Evolutionary conservation across 1,140 invertebrate species (phyloP).

Genomic region (Aradophagus sp.): DNA sequence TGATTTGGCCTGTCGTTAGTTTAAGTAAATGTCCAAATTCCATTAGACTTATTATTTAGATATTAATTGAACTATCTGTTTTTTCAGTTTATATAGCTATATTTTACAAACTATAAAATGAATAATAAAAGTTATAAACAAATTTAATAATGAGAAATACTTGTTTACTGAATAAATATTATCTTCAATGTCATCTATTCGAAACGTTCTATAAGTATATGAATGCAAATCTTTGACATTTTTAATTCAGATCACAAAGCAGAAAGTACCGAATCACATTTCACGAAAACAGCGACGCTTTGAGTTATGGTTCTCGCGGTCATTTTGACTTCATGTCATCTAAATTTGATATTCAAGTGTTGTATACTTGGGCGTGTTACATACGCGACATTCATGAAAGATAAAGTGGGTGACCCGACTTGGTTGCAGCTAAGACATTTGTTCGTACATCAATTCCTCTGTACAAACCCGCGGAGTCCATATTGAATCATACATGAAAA

Average conservation of each 20-base stretch:
- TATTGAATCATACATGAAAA: slow-evolving; percentile 51
- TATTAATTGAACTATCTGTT: too few relatives aligned
- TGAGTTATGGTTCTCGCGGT: slow-evolving; percentile 6
- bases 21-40: too few relatives aligned
- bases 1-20: too few relatives aligned
- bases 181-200: too few relatives aligned
- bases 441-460: slow-evolving; percentile 41
- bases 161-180: too few relatives aligned
- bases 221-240: too few relatives aligned
- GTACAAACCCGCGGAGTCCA: slow-evolving; percentile 5
- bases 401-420: slow-evolving; percentile 64
- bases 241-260: slow-evolving; percentile 17
- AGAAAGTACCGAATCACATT: slow-evolving; percentile 14
- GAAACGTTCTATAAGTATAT: too few relatives aligned
- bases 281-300: slow-evolving; percentile 1
- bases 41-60: too few relatives aligned
- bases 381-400: slow-evolving; percentile 68
- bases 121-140: too few relatives aligned
- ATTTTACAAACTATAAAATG: too few relatives aligned
- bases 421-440: slow-evolving; percentile 46
- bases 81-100: too few relatives aligned
- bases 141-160: too few relatives aligned
- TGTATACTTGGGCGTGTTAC: slow-evolving; percentile 50
- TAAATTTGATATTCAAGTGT: slow-evolving; percentile 52
- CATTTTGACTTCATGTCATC: slow-evolving; percentile 23